Percentiles rank a stretch among this genome's conserved stretches.
Evolutionary conservation across 1,140 invertebrate genomes (phyloP).

Genomic region (Trichonephila inaurata): DNA sequence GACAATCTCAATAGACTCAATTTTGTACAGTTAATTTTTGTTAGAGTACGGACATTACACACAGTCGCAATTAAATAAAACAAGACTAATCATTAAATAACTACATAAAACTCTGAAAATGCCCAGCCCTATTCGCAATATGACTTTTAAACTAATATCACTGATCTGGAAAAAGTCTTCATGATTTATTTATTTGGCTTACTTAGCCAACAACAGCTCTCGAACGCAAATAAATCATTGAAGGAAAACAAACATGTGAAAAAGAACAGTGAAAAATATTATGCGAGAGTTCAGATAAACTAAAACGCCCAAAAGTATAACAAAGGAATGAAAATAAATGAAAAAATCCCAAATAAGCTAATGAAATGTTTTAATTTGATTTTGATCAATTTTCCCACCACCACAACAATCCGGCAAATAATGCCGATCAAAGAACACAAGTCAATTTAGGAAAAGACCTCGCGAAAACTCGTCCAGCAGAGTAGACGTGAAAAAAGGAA

Average conservation of each 20-base stretch:
- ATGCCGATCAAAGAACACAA: slow-evolving; percentile 1
- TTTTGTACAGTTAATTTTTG: no score
- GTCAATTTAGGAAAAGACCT: background rate
- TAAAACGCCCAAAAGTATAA: background rate
- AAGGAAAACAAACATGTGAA: background rate
- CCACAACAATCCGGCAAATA: background rate
- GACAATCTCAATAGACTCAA: no score
- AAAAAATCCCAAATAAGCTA: background rate
- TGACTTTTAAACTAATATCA: no score
- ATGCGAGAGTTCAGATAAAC: background rate
- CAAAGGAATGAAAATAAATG: background rate
- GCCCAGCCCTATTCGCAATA: no score
- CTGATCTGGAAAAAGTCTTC: no score
- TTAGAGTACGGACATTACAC: no score
- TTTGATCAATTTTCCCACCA: background rate
- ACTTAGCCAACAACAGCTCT: no score
- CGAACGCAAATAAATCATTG: background rate
- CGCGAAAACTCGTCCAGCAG: background rate
- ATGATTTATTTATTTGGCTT: no score
- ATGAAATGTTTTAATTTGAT: background rate
- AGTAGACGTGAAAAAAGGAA: background rate
- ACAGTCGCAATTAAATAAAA: no score
- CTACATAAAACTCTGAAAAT: no score
- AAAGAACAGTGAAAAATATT: background rate
- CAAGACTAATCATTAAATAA: no score